These are phyloP conservation scores for Carabus problematicus DNA, from an alignment of 2,888 invertebrate species.

Conservation along the genomic window DNA sequence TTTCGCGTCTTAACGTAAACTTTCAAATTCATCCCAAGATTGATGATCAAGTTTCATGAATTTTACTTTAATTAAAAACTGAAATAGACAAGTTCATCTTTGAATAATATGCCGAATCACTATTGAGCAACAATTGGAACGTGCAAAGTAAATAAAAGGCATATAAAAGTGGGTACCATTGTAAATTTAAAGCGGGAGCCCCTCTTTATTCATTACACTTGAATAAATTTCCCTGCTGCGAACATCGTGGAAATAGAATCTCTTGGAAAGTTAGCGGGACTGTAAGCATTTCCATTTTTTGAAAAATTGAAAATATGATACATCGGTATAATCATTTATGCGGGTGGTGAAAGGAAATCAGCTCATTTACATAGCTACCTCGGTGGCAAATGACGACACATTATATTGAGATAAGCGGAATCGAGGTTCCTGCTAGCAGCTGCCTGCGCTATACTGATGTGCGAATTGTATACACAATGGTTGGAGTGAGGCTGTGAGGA, in stretches of 20 bases:
- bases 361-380: slow-evolving; percentile 49
- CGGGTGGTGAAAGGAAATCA: slow-evolving; percentile 49
- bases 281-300: slow-evolving; percentile 37
- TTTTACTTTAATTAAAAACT: no score
- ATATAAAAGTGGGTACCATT: slow-evolving; percentile 1
- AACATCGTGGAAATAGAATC: slow-evolving; percentile 19
- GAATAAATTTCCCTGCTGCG: slow-evolving; percentile 28
- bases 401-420: slow-evolving; percentile 50
- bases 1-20: background rate
- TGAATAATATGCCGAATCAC: no score
- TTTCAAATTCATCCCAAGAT: slow-evolving; percentile 24
- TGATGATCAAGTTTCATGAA: slow-evolving; percentile 11
- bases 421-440: no score
- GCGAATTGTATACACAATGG: slow-evolving; percentile 5
- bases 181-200: slow-evolving; percentile 23
- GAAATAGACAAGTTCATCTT: no score
- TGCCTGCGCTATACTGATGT: background rate
- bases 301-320: slow-evolving; percentile 47
- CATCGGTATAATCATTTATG: slow-evolving; percentile 47
- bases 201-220: slow-evolving; percentile 36
- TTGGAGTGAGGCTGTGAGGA: background rate
- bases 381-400: slow-evolving; percentile 51
- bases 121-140: no score
- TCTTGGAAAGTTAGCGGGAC: slow-evolving; percentile 24
- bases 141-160: no score